A percentile compares a stretch with the other conserved stretches of the same genome.
These are phyloP conservation scores for Acromyrmex charruanus DNA, from an alignment of 1,140 invertebrate species.

Conservation along the genomic window DNA sequence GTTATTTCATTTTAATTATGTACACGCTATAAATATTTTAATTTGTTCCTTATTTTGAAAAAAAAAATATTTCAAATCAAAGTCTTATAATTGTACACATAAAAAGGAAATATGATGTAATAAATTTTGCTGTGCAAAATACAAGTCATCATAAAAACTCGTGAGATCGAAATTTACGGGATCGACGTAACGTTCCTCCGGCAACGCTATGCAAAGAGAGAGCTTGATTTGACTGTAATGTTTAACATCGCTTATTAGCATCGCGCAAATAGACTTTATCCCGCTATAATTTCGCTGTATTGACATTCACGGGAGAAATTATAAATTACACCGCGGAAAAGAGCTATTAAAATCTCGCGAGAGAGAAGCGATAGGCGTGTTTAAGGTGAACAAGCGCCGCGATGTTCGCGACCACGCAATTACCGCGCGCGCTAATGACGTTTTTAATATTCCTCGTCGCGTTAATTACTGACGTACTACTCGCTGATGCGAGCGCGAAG, in stretches of 20 bases:
- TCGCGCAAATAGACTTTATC: conserved; percentile 12
- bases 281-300: conserved; percentile 6
- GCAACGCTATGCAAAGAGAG: not conserved
- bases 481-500: conserved; percentile 12
- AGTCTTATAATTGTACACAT: not conserved
- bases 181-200: not conserved
- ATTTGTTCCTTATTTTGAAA: not conserved
- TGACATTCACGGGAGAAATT: conserved; percentile 10
- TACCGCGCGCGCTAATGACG: conserved; percentile 41
- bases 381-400: not conserved
- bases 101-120: not conserved
- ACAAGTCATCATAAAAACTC: not conserved
- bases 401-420: conserved; percentile 15
- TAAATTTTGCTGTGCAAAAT: conserved; percentile 2
- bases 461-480: conserved; percentile 62
- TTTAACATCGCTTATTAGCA: conserved; percentile 32
- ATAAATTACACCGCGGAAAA: not conserved
- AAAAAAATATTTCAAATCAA: not conserved
- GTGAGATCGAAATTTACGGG: not conserved
- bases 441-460: conserved; percentile 69
- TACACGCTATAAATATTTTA: not conserved
- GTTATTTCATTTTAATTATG: not conserved
- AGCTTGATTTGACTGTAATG: not conserved
- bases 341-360: conserved; percentile 29
- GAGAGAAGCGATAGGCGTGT: not conserved